Evolutionary conservation across 2,113 vertebrate species (phyloP).

Genomic region (Parotia lawesii): DNA sequence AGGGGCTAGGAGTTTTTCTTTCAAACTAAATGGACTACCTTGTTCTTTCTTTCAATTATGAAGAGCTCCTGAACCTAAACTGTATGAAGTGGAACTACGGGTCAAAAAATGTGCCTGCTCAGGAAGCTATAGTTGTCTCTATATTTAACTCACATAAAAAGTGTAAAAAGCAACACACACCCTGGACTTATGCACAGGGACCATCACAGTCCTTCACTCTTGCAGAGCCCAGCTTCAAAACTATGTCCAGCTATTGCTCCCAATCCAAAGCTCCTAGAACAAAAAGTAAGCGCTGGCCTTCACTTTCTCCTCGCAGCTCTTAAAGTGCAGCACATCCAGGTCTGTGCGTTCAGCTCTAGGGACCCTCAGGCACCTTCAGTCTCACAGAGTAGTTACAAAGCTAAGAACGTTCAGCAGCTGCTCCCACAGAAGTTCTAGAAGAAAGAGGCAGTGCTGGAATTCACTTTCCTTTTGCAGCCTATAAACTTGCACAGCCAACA

Average conservation of each 20-base stretch:
- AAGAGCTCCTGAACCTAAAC: neutral
- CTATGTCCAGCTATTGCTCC: neutral
- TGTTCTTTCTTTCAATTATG: neutral
- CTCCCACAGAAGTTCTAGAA: neutral
- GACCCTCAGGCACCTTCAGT: neutral
- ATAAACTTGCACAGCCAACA: neutral
- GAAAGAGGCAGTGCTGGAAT: neutral
- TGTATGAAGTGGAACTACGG: neutral
- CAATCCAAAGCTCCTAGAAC: neutral
- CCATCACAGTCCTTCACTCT: neutral
- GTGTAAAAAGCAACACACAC: neutral
- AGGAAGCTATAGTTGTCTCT: neutral
- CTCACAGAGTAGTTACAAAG: neutral
- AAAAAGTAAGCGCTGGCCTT: neutral
- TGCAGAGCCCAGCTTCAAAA: neutral
- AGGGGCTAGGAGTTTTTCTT: neutral
- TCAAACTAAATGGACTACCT: neutral
- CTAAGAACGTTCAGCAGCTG: neutral
- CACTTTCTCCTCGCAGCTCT: neutral
- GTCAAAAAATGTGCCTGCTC: accelerated
- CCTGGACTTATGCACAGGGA: too few species aligned
- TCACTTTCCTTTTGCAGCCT: neutral
- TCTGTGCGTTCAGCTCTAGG: neutral
- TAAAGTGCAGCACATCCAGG: neutral
- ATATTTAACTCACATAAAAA: neutral